Base-by-base conservation (phyloP, 2,888 invertebrate species). In the Leptopilina syphax region DNA sequence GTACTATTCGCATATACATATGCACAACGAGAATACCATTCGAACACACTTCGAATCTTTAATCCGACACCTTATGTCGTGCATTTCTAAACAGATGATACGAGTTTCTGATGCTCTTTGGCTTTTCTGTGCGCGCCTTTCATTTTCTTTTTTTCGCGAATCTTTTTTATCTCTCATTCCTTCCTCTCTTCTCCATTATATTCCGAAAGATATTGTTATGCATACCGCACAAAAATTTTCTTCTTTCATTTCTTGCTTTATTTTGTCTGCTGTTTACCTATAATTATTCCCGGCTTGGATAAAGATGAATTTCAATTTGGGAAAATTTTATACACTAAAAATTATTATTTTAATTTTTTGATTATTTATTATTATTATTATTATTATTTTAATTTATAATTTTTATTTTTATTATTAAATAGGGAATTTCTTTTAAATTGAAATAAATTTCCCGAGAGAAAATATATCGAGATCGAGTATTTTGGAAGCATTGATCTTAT, bases 41-140 rank as follows among this genome's bases (percentile, higher is more conserved):
- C 80, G 87, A 83, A 90, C 90, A 89, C 87, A 84, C 82, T 85
- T 85, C 88, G 90, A 90, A 90, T 90, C 86, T 88, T 88, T 90
- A 90, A 90, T 88, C 87, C 86, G 85, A 87, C 86, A 87, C 84
- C 84, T 83, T 84, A 86, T 87, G 86, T 84, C 83, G 81, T 80
- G 89, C 87, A 89, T 90, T 84, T 86, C 83, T 88, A 85, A 90
- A 88, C 85, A 89, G 57, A 73, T 73, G 88, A 77, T 85, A 84
- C 70, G 79, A 83, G 80, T 81, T 81, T 81, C 81, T 80, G 79
- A 73, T 78, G 60, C 76, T 79, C 77, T 80, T 66, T 68, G 60
- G 65, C 41, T 81, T 81, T 77, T 79, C 57, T 80, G 81, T 54
- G 44, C 44, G 44, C 5, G 79, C 18, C 63, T 76, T 76, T 65